These are phyloP conservation scores for Cryptops parisi DNA, from an alignment of 2,888 invertebrate species.

Conservation along the genomic window DNA sequence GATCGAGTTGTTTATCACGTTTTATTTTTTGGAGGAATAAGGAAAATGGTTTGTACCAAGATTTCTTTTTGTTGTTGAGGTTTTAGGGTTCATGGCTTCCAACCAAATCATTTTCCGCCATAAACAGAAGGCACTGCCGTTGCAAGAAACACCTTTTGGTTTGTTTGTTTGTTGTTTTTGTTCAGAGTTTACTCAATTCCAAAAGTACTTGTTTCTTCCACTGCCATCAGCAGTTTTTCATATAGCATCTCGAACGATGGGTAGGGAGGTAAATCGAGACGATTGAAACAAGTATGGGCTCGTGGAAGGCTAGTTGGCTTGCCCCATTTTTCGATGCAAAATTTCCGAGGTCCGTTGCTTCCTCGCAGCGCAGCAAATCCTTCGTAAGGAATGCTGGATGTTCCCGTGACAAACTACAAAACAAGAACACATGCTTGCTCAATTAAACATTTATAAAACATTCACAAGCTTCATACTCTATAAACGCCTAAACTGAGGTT, in stretches of 20 bases:
- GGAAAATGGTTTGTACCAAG: too few species aligned
- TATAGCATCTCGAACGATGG: constrained; percentile 78
- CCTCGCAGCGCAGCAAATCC: constrained; percentile 91
- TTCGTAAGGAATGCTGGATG: constrained; percentile 94
- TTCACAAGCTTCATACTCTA: too few species aligned
- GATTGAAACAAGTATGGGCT: constrained; percentile 96
- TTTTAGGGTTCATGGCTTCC: too few species aligned
- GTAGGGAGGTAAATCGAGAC: constrained; percentile 91
- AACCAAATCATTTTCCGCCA: too few species aligned
- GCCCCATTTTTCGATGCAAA: constrained; percentile 96
- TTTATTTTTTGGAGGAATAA: too few species aligned
- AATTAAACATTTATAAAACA: too few species aligned
- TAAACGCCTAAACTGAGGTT: too few species aligned
- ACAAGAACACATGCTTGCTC: too few species aligned
- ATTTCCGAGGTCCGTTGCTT: constrained; percentile 85
- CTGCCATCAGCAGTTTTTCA: constrained; percentile 81
- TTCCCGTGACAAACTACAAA: constrained; percentile 79
- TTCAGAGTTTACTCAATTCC: constrained; percentile 65
- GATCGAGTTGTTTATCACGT: too few species aligned
- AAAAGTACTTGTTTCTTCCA: constrained; percentile 91
- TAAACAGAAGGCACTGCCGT: constrained; percentile 13
- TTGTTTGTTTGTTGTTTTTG: neutral
- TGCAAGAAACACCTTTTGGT: too few species aligned
- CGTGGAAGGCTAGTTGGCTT: constrained; percentile 80
- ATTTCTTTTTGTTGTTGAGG: too few species aligned